A percentile compares a stretch with the other conserved stretches of the same genome.
phyloP scores from a whole-genome alignment of 2,113 vertebrate genomes.

The Brachyhypopomus gauderio region DNA sequence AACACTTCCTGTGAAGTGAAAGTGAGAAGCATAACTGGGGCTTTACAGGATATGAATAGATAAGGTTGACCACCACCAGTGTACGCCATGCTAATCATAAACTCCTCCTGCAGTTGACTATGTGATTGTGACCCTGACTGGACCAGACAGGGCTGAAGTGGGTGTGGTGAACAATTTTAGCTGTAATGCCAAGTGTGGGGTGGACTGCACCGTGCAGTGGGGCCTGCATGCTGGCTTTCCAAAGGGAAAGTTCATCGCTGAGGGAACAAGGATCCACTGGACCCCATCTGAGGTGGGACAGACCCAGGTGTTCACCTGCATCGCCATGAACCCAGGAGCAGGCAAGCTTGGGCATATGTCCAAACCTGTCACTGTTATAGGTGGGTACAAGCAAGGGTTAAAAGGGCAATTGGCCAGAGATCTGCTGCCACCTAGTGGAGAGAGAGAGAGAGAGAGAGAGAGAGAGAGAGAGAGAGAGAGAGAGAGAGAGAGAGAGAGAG shows the following conservation, averaged over 20 bases:
- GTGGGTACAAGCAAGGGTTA: not conserved
- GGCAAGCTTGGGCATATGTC: constrained; percentile 50
- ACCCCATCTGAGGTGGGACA: constrained; percentile 46
- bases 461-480: no score
- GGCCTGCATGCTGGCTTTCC: constrained; percentile 55
- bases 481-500: no score
- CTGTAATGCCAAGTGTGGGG: constrained; percentile 52
- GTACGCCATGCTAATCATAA: not conserved
- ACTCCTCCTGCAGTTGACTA: constrained; percentile 45
- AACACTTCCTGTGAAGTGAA: no score
- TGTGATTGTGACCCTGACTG: constrained; percentile 54
- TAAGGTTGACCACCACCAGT: not conserved
- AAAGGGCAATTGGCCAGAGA: not conserved
- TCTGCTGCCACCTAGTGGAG: constrained; percentile 11
- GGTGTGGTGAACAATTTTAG: constrained; percentile 49
- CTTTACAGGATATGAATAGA: not conserved
- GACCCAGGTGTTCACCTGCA: constrained; percentile 60
- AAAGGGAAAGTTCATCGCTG: constrained; percentile 39
- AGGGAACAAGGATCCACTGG: constrained; percentile 53
- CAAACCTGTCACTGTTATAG: constrained; percentile 59
- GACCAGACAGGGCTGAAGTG: constrained; percentile 45
- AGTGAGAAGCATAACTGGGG: not conserved
- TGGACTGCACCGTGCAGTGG: constrained; percentile 59
- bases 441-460: no score
- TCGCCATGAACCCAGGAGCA: constrained; percentile 53